Percentiles rank a stretch among this genome's conserved stretches.
These are phyloP conservation scores for Andricus grossulariae DNA, from an alignment of 1,140 invertebrate species.

Conservation along the genomic window DNA sequence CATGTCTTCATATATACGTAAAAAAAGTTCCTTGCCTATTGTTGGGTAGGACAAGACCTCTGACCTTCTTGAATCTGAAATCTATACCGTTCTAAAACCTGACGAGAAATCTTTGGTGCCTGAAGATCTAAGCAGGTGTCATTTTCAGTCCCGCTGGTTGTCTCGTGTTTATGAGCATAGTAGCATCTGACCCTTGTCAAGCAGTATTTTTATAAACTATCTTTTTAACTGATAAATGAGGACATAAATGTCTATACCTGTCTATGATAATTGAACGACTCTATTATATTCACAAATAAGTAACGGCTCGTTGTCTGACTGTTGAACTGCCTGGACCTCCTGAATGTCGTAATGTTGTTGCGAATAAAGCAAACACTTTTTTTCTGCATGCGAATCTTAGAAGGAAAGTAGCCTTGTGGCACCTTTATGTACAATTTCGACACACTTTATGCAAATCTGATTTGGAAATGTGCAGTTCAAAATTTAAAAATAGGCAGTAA, in stretches of 20 bases:
- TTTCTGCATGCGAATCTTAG: not conserved
- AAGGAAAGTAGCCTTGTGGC: too few relatives aligned
- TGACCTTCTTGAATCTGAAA: conserved; percentile 7
- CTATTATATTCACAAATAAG: conserved; percentile 41
- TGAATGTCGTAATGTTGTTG: not conserved
- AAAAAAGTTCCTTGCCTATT: not conserved
- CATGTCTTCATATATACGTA: not conserved
- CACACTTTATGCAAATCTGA: too few relatives aligned
- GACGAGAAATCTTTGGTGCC: not conserved
- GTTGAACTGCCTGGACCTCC: not conserved
- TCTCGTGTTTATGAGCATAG: conserved; percentile 26
- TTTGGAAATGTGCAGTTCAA: too few relatives aligned
- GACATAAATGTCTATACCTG: conserved; percentile 36
- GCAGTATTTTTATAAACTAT: conserved; percentile 44
- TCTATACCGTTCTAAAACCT: not conserved
- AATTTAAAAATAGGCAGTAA: too few relatives aligned
- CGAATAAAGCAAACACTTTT: not conserved
- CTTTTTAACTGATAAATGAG: conserved; percentile 39
- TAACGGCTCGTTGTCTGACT: conserved; percentile 3
- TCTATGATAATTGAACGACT: conserved; percentile 34
- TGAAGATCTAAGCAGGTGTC: conserved; percentile 27
- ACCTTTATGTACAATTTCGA: too few relatives aligned
- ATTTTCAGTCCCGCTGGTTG: conserved; percentile 18
- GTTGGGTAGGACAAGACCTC: not conserved
- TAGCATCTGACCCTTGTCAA: conserved; percentile 21